Base-by-base conservation (phyloP, 2,797 vertebrate genomes). In the Gorsachius magnificus region DNA sequence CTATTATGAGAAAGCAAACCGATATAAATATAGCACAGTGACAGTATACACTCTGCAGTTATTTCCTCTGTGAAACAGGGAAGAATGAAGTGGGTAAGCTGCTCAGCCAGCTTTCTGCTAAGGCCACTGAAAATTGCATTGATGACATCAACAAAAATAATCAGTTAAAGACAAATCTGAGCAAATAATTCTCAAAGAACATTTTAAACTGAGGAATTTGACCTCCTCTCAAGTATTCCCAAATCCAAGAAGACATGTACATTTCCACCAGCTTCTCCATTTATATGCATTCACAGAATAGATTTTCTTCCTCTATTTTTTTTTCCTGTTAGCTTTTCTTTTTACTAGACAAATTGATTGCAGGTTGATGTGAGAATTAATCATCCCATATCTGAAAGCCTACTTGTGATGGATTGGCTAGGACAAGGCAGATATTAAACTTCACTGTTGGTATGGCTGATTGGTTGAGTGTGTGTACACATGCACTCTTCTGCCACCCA, bases 1-100 rank as follows among this genome's bases (percentile, higher is more conserved):
- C 84, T 96, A 91, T 95, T 86, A 96, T 72, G 91, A 91, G 93
- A 96, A 91, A 97, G 82, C 66, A 87, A 93, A 87, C 65, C 6
- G 92, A 75, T 88, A 93, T 9, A 94, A 97, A 94, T 91, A 88
- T 88, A 95, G 94, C 84, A 77, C 50, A 29, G 79, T 91, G 95
- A 94, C 94, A 96, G 89, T 28, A 90, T 46, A 66, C 70, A 76
- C 93, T 90, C 92, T 72, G 77, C 90, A 87, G 95, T 74, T 85
- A 95, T 58, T 97, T 95, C 95, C 91, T 95, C 88, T 77, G 65
- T 5, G 1, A 93, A 94, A 88, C 76, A 69, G 74, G 86, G 66
- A 31, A 93, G 89, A 93, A 96, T 46, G 38, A 92, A 89, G 64
- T 1, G 57, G 61, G 81, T 78, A 92, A 91, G 76, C 69, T 89